phyloP scores from a whole-genome alignment of 2,888 invertebrate genomes.

The Patella caerulea region DNA sequence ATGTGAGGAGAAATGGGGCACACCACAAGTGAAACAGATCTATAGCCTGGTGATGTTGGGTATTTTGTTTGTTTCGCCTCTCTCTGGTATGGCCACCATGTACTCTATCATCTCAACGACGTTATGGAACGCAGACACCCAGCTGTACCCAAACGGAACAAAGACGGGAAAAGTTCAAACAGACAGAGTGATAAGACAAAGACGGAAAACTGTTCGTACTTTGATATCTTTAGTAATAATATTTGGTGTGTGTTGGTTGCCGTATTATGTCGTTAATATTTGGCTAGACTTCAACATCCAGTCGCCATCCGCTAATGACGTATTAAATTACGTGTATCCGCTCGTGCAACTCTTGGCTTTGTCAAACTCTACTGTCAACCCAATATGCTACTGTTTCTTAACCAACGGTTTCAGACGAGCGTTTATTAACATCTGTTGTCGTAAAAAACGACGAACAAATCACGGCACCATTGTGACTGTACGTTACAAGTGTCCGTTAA shows the following conservation, averaged over 20 bases:
- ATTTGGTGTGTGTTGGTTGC: constrained; percentile 59
- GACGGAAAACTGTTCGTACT: constrained; percentile 56
- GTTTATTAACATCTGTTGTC: constrained; percentile 49
- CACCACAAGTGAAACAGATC: constrained; percentile 41
- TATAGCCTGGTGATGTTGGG: constrained; percentile 55
- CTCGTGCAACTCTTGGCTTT: constrained; percentile 55
- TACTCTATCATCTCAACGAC: constrained; percentile 53
- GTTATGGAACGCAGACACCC: constrained; percentile 49
- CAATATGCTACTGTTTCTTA: constrained; percentile 63
- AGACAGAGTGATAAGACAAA: constrained; percentile 43
- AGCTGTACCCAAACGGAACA: constrained; percentile 31
- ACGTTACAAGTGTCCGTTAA: constrained; percentile 27
- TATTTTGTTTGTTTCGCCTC: constrained; percentile 49
- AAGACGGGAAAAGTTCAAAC: constrained; percentile 37
- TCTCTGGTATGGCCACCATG: constrained; percentile 50
- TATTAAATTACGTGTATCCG: constrained; percentile 49
- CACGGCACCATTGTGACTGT: constrained; percentile 24
- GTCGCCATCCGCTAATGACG: constrained; percentile 19
- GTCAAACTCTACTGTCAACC: constrained; percentile 62
- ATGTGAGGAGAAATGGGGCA: constrained; percentile 54
- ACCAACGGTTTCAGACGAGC: constrained; percentile 58
- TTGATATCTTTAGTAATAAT: constrained; percentile 52
- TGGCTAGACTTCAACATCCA: constrained; percentile 57
- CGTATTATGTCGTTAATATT: constrained; percentile 58
- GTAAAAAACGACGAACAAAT: constrained; percentile 19